These are phyloP conservation scores for Dicrurus megarhynchus DNA, from an alignment of 2,113 vertebrate species.

Conservation along the genomic window DNA sequence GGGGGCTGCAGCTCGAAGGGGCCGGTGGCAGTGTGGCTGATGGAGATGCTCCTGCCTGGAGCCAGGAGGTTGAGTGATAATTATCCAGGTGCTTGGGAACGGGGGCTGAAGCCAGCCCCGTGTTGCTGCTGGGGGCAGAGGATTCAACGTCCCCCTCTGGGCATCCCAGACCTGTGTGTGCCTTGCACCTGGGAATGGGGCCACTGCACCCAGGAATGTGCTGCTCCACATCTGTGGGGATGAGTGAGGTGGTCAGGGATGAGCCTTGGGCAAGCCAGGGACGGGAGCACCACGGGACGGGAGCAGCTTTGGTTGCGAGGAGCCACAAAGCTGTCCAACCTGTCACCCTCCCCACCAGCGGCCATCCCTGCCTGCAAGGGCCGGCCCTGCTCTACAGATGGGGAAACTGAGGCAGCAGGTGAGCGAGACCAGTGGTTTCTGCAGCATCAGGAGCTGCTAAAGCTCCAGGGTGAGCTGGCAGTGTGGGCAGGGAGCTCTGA, in stretches of 20 bases:
- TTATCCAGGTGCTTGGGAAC: neutral
- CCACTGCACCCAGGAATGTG: neutral
- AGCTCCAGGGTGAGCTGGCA: neutral
- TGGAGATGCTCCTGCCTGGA: neutral
- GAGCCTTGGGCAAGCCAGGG: neutral
- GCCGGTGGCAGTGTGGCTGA: neutral
- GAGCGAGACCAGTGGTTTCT: neutral
- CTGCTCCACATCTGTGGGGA: neutral
- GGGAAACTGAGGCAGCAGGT: neutral
- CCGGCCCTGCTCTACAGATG: neutral
- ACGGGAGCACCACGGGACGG: neutral
- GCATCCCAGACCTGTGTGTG: neutral
- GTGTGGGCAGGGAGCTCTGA: neutral
- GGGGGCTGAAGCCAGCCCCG: neutral
- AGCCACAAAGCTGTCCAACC: neutral
- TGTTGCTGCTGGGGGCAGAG: neutral
- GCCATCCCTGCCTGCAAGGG: neutral
- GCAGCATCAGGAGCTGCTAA: neutral
- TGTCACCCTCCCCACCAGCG: neutral
- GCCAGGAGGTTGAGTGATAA: neutral
- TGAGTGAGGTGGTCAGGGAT: neutral
- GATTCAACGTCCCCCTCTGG: neutral
- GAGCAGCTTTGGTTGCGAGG: neutral
- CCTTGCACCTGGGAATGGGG: neutral
- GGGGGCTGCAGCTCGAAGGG: neutral